phyloP scores from a whole-genome alignment of 2,113 vertebrate species.

The Pollimyrus isidori region DNA sequence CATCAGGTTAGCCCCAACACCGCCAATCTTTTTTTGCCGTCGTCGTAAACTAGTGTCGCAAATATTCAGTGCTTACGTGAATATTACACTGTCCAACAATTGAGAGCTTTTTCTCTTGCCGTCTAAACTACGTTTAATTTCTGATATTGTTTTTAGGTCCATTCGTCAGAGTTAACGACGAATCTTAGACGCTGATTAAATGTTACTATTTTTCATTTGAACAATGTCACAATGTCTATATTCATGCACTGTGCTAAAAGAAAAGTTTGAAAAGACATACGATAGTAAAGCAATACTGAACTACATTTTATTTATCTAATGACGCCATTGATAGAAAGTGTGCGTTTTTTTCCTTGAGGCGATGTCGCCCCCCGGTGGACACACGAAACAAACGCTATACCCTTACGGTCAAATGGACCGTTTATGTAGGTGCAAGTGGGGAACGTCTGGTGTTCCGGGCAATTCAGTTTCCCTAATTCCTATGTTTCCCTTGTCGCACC shows the following conservation, averaged over 20 bases:
- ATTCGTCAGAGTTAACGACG: conserved; percentile 57
- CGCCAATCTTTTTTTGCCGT: too few species aligned
- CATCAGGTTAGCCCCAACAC: too few species aligned
- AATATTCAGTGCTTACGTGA: too few species aligned
- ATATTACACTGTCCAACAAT: neutral
- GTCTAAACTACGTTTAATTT: conserved; percentile 44
- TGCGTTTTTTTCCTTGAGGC: neutral
- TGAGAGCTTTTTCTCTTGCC: neutral
- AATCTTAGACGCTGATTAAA: neutral
- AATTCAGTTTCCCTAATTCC: too few species aligned
- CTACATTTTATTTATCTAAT: neutral
- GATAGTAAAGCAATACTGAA: neutral
- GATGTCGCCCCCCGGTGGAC: neutral
- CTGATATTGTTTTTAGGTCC: conserved; percentile 75
- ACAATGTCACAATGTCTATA: neutral
- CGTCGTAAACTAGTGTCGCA: too few species aligned
- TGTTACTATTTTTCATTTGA: neutral
- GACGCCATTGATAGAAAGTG: neutral
- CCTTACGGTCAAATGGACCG: neutral
- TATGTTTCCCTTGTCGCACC: too few species aligned
- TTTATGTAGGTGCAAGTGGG: neutral
- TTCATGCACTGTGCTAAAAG: neutral
- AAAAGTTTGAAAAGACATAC: neutral
- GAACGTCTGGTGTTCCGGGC: neutral
- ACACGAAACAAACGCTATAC: neutral